These are phyloP conservation scores for Musca domestica DNA, from an alignment of 1,140 invertebrate species.

Conservation along the genomic window DNA sequence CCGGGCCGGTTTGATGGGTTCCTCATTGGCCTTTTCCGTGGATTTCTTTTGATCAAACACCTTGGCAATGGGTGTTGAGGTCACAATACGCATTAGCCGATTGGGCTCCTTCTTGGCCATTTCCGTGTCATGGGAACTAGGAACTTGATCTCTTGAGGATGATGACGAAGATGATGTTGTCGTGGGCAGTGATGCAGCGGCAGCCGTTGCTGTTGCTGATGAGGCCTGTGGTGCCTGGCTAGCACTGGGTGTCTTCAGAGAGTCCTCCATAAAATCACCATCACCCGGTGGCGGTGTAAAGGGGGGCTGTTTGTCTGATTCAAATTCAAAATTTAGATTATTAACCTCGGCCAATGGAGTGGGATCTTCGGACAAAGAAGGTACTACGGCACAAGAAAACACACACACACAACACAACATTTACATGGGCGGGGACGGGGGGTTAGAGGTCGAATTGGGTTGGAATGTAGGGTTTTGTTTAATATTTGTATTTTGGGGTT, in stretches of 20 bases:
- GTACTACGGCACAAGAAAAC: constrained; percentile 35
- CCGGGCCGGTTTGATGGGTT: not conserved
- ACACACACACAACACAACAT: constrained; percentile 20
- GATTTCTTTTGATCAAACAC: not conserved
- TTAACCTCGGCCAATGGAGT: constrained; percentile 53
- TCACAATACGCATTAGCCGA: constrained; percentile 6
- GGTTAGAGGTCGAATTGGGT: not conserved
- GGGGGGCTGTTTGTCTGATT: constrained; percentile 36
- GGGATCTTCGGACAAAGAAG: constrained; percentile 54
- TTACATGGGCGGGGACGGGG: not conserved
- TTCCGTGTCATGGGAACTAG: not conserved
- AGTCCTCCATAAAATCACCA: constrained; percentile 31
- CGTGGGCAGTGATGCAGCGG: not conserved
- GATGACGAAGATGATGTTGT: constrained; percentile 1
- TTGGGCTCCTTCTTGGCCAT: not conserved
- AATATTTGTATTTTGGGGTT: too few species aligned
- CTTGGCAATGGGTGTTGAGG: constrained; percentile 26
- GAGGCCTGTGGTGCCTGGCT: constrained; percentile 21
- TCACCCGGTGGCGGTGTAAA: constrained; percentile 4
- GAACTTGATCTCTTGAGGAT: constrained; percentile 7
- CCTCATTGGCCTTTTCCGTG: not conserved
- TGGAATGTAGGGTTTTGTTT: too few species aligned
- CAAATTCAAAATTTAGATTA: constrained; percentile 50
- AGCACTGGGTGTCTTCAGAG: constrained; percentile 41
- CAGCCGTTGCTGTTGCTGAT: constrained; percentile 12